Base-by-base conservation (phyloP, 2,888 invertebrate species). In the Pinctada fucata region DNA sequence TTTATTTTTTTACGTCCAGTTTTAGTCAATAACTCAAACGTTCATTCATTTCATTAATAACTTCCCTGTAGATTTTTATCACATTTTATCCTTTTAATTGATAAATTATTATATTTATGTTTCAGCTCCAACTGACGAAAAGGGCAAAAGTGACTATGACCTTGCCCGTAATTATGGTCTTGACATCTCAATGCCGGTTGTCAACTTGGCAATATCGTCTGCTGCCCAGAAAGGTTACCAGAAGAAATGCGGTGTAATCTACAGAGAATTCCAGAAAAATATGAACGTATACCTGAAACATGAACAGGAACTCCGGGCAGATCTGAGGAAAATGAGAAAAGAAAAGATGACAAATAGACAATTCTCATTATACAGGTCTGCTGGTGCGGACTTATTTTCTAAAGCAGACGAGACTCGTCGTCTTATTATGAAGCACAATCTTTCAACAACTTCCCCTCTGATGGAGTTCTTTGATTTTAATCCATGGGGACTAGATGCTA, bases 121-220 rank as follows among this genome's bases (percentile, higher is more conserved):
- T 31, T 31, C 31, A 31, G 31, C 31, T 31, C 31, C 31, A 31
- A 31, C 31, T 31, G 31, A 31, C 31, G 31, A 31, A 31, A 31
- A 31, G 31, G 31, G 31, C 31, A 31, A 31, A 31, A 31, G 31
- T 31, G 31, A 31, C 31, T 31, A 31, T 31, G 31, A 31, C 31
- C 80, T 88, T 67, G 86, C 88, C 48, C 81, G 86, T n/a, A 83
- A 87, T 52, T 88, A 86, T 71, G 88, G 88, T 5, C 85, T 87
- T 70, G 88, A 88, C 79, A 87, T 88, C 69, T 87, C 86, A 2
- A 88, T 88, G 83, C 84, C 87, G 10, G 85, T 86, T 45, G 85
- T 85, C 2, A 87, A 82, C 58, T 79, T 88, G 73, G 87, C 86
- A 5, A 81, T 86, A 16, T 86, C 88, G 13, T 84, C 84, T 8